phyloP scores from a whole-genome alignment of 2,888 invertebrate species.

The Drosophila meridionalis region DNA sequence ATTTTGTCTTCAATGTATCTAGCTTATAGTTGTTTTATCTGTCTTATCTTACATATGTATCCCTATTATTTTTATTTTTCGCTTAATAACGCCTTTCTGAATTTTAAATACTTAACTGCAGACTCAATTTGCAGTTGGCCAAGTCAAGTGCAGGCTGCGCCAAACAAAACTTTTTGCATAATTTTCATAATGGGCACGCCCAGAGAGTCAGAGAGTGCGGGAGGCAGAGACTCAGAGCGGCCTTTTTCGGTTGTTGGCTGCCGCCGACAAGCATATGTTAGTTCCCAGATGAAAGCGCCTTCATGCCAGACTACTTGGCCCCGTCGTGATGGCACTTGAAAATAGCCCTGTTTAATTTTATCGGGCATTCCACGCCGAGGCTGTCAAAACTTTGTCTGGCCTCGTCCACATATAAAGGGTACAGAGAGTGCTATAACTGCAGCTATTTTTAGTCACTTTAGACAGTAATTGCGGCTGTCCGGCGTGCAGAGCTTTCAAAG shows the following conservation, averaged over 20 bases:
- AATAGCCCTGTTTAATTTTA: conserved; percentile 59
- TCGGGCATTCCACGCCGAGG: conserved; percentile 21
- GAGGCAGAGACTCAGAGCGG: background rate
- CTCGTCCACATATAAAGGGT: background rate
- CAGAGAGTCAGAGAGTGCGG: background rate
- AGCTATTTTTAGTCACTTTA: conserved; percentile 4
- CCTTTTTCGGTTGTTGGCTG: background rate
- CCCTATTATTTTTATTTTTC: background rate
- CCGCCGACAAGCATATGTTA: background rate
- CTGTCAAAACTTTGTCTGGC: conserved; percentile 50
- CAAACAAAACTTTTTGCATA: conserved; percentile 59
- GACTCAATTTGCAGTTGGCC: conserved; percentile 37
- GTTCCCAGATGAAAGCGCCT: background rate
- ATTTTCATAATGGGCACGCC: conserved; percentile 42
- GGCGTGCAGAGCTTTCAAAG: background rate
- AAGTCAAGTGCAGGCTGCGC: conserved; percentile 50
- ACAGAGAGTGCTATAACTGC: background rate
- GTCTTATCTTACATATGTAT: too few relatives aligned
- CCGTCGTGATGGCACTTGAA: conserved; percentile 22
- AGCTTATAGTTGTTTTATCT: background rate
- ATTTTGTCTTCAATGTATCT: background rate
- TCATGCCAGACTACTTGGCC: background rate
- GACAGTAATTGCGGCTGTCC: conserved; percentile 2
- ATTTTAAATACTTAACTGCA: conserved; percentile 42
- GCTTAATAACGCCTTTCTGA: conserved; percentile 7